phyloP scores from a whole-genome alignment of 2,888 invertebrate genomes.

The Plagiodera versicolora region DNA sequence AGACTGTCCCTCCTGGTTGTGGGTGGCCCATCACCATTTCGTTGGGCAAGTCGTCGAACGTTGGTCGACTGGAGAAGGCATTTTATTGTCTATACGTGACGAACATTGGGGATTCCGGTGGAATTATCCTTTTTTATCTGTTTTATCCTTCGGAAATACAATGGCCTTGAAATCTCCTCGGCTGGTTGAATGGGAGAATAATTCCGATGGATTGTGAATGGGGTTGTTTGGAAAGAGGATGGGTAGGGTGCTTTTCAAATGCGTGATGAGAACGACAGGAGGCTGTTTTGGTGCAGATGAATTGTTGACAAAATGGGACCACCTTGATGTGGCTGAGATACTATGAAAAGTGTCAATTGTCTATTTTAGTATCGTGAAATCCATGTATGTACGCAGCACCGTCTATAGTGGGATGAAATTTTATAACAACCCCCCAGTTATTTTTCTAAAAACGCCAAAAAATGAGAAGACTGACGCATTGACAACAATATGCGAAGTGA shows the following conservation, averaged over 20 bases:
- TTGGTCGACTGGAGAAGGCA: slow-evolving; percentile 25
- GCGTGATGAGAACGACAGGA: not conserved
- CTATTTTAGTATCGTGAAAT: no score
- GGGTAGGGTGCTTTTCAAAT: not conserved
- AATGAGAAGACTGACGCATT: no score
- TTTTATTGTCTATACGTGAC: slow-evolving; percentile 35
- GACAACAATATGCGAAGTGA: no score
- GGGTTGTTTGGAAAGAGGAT: slow-evolving; percentile 2
- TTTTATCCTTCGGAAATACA: slow-evolving; percentile 11
- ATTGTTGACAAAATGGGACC: not conserved
- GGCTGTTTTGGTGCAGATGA: not conserved
- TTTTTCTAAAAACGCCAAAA: no score
- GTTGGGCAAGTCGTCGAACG: slow-evolving; percentile 30
- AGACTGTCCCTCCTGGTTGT: slow-evolving; percentile 43
- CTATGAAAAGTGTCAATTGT: no score
- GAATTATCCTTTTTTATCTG: slow-evolving; percentile 26
- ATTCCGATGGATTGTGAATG: slow-evolving; percentile 15
- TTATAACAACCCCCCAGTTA: no score
- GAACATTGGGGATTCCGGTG: slow-evolving; percentile 23
- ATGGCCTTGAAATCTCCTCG: slow-evolving; percentile 16
- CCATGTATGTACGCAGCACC: no score
- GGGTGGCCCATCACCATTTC: slow-evolving; percentile 44
- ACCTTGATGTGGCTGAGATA: not conserved
- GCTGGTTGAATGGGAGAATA: slow-evolving; percentile 13
- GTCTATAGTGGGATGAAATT: no score